A percentile compares a stretch with the other conserved stretches of the same genome.
phyloP scores from a whole-genome alignment of 2,797 vertebrate species.

The Meda fulgida region DNA sequence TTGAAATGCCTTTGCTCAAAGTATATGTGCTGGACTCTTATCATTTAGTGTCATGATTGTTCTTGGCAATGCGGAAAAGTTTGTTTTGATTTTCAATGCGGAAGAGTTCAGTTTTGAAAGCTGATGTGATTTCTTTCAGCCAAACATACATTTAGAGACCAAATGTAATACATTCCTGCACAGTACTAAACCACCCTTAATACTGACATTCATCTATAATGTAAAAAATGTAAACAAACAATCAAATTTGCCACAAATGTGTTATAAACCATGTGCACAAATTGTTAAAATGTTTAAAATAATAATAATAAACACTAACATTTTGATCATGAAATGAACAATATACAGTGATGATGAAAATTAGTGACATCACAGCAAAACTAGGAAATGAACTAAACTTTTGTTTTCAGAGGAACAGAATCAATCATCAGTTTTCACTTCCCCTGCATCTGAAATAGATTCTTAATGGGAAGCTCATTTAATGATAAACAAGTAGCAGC shows the following conservation, averaged over 20 bases:
- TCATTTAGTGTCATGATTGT: neutral
- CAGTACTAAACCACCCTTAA: neutral
- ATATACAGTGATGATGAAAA: neutral
- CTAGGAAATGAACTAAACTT: neutral
- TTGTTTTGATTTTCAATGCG: neutral
- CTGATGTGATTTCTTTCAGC: neutral
- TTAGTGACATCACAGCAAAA: neutral
- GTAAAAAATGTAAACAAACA: neutral
- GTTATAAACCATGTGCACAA: neutral
- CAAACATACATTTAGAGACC: neutral
- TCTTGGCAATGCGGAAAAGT: neutral
- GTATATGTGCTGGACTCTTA: neutral
- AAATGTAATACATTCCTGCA: neutral
- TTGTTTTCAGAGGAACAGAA: slow-evolving; percentile 15
- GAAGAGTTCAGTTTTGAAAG: neutral
- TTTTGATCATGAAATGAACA: neutral
- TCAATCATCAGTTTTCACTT: slow-evolving; percentile 9
- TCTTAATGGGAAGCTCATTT: neutral
- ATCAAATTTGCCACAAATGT: neutral
- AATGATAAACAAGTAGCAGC: neutral
- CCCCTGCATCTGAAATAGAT: neutral
- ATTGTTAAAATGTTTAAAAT: slow-evolving; percentile 5
- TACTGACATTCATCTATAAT: neutral
- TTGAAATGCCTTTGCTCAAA: neutral
- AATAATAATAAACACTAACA: neutral